Conservation (phyloP, 2,113 vertebrate species). For the Phasianus colchicus region DNA sequence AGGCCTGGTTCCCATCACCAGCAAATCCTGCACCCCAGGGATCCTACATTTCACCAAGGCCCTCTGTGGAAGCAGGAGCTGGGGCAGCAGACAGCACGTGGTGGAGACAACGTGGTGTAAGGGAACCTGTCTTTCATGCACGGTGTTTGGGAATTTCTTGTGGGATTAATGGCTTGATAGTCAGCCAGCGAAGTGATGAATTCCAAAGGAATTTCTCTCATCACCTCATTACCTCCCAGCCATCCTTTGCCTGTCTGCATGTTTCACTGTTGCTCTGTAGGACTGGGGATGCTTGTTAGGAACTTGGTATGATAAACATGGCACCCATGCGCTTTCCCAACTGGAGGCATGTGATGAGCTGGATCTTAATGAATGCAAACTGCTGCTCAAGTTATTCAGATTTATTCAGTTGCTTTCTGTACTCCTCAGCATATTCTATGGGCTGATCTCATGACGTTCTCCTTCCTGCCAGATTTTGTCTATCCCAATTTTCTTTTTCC, state of each 20-base stretch:
- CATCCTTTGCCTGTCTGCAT: background rate
- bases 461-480: slow-evolving; percentile 31
- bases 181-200: slow-evolving; percentile 15
- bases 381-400: slow-evolving; percentile 46
- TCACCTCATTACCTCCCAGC: slow-evolving; percentile 39
- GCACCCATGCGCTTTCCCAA: slow-evolving; percentile 12
- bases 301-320: background rate
- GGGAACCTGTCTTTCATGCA: background rate
- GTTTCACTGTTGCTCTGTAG: slow-evolving; percentile 5
- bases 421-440: slow-evolving; percentile 55
- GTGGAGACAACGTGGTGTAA: background rate
- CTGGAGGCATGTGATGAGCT: slow-evolving; percentile 57
- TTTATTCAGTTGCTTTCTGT: slow-evolving; percentile 47
- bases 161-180: background rate
- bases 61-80: background rate
- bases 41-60: background rate
- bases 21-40: background rate
- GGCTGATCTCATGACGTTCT: slow-evolving; percentile 51
- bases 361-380: slow-evolving; percentile 55
- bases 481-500: slow-evolving; percentile 59
- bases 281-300: slow-evolving; percentile 29
- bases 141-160: background rate
- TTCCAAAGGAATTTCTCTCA: slow-evolving; percentile 25
- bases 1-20: background rate
- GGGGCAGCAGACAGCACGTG: background rate